Evolutionary conservation across 2,113 vertebrate species (phyloP).

Genomic region (Tupaia chinensis): DNA sequence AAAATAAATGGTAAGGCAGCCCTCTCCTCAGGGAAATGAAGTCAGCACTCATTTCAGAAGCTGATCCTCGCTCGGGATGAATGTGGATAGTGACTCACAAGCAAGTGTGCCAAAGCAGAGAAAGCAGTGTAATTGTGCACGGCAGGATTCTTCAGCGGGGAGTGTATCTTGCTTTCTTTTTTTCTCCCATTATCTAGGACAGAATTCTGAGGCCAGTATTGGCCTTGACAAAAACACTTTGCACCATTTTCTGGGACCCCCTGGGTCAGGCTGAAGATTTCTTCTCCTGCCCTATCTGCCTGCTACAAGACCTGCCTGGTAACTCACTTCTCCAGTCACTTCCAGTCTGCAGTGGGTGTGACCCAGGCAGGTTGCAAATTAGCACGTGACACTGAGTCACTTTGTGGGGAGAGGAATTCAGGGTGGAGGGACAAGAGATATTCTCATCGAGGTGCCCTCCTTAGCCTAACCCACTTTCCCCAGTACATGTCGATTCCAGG

Average conservation of each 20-base stretch:
- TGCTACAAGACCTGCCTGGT: too few relatives aligned
- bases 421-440: background rate
- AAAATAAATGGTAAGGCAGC: conserved; percentile 3
- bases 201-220: conserved; percentile 11
- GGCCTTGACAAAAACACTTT: background rate
- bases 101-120: background rate
- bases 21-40: conserved; percentile 47
- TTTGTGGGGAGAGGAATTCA: background rate
- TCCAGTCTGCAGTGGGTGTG: background rate
- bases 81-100: conserved; percentile 24
- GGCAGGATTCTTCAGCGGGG: background rate
- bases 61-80: background rate
- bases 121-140: background rate
- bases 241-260: background rate
- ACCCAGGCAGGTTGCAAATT: background rate
- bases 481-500: background rate
- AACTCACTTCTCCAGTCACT: background rate
- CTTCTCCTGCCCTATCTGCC: background rate
- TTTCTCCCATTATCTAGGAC: background rate
- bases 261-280: background rate
- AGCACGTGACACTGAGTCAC: background rate
- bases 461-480: background rate
- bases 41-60: conserved; percentile 36
- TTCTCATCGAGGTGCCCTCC: background rate
- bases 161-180: background rate